These are phyloP conservation scores for Pediacus dermestoides DNA, from an alignment of 2,888 invertebrate genomes.

Conservation along the genomic window DNA sequence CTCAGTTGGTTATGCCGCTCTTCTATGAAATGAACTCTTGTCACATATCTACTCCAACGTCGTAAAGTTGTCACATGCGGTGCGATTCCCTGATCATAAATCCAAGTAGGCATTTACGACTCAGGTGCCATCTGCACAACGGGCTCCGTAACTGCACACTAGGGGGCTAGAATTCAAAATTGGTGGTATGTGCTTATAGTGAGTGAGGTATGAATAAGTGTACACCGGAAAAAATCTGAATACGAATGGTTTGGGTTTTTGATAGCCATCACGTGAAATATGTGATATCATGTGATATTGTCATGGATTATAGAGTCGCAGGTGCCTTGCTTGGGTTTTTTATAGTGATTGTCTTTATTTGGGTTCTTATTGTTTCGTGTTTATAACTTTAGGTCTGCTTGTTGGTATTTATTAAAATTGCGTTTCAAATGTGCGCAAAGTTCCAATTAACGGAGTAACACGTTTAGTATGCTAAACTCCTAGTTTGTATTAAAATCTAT, in stretches of 20 bases:
- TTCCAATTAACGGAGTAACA: too few species aligned
- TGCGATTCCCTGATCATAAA: slow-evolving; percentile 27
- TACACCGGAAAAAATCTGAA: slow-evolving; percentile 24
- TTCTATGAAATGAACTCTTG: slow-evolving; percentile 28
- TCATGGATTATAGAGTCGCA: too few species aligned
- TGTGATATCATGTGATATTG: too few species aligned
- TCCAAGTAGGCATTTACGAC: slow-evolving; percentile 29
- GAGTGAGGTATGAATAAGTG: too few species aligned
- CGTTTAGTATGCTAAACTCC: too few species aligned
- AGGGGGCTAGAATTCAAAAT: slow-evolving; percentile 30
- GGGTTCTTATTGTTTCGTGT: too few species aligned
- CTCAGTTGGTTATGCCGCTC: slow-evolving; percentile 12
- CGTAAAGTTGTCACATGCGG: slow-evolving; percentile 24
- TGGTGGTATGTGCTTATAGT: slow-evolving; percentile 22
- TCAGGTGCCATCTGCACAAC: slow-evolving; percentile 32
- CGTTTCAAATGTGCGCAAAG: too few species aligned
- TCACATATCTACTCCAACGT: slow-evolving; percentile 27
- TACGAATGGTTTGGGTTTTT: slow-evolving; percentile 19
- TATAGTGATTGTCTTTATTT: too few species aligned
- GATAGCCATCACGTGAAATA: slow-evolving; percentile 12
- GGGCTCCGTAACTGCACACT: slow-evolving; percentile 26
- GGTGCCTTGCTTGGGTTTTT: too few species aligned
- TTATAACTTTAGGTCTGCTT: too few species aligned
- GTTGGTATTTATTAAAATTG: too few species aligned
- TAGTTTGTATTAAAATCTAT: slow-evolving; percentile 1